Percentiles rank a stretch among this genome's conserved stretches.
Conservation (phyloP, 2,113 vertebrate genomes). For the Thamnaconus septentrionalis region DNA sequence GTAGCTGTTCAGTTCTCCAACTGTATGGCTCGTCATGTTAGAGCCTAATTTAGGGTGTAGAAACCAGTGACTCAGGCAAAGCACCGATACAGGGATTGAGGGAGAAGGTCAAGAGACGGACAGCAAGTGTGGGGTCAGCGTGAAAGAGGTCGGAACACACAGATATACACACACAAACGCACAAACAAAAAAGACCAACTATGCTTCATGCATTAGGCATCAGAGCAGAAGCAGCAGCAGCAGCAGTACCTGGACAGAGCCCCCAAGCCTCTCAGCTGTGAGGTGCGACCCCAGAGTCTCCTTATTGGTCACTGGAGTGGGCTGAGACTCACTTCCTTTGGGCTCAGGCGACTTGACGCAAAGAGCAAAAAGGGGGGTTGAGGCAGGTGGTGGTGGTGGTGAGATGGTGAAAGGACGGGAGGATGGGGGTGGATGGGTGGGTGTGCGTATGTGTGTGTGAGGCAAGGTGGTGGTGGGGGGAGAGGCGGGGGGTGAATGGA, state of each 20-base stretch:
- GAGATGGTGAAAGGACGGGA: conserved; percentile 47
- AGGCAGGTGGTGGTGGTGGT: conserved; percentile 65
- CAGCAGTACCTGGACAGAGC: conserved; percentile 89
- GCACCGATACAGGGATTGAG: conserved; percentile 37
- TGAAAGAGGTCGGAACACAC: conserved; percentile 22
- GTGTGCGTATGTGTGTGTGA: conserved; percentile 19
- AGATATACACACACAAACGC: neutral
- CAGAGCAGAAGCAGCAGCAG: conserved; percentile 61
- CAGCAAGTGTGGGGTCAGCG: conserved; percentile 28
- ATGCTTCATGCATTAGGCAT: conserved; percentile 63
- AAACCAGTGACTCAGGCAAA: conserved; percentile 26
- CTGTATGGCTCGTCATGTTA: conserved; percentile 25
- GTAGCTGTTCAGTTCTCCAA: too few species aligned
- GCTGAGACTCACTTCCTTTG: conserved; percentile 88
- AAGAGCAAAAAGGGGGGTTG: conserved; percentile 73
- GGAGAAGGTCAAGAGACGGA: conserved; percentile 24
- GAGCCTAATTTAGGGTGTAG: conserved; percentile 29
- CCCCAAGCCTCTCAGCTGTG: conserved; percentile 87
- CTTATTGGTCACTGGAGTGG: conserved; percentile 85
- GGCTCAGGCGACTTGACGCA: conserved; percentile 84
- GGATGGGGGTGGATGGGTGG: conserved; percentile 26
- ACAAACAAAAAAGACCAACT: conserved; percentile 15
- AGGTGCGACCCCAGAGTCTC: conserved; percentile 87
- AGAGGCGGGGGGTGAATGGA: conserved; percentile 45
- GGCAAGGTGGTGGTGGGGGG: conserved; percentile 43